These are phyloP conservation scores for Neodiprion fabricii DNA, from an alignment of 1,140 invertebrate species.

Conservation along the genomic window DNA sequence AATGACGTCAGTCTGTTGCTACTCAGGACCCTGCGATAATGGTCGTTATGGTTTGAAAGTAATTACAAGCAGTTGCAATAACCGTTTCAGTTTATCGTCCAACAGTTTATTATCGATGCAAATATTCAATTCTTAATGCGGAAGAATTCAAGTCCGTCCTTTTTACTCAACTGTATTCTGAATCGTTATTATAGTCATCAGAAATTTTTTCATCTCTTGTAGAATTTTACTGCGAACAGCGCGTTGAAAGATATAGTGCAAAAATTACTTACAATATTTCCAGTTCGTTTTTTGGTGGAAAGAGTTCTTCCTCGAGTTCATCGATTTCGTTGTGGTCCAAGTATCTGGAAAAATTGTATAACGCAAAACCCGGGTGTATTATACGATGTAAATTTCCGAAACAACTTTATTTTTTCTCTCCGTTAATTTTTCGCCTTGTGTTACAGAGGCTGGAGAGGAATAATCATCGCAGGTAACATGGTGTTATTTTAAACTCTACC, in stretches of 20 bases:
- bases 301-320: constrained; percentile 45
- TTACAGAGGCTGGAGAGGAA: no score
- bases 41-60: neutral
- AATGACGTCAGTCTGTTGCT: constrained; percentile 45
- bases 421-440: no score
- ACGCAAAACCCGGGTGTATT: constrained; percentile 13
- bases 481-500: no score
- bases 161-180: no score
- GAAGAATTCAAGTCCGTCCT: no score
- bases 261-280: constrained; percentile 49
- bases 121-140: neutral
- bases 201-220: no score
- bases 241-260: constrained; percentile 23
- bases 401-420: no score
- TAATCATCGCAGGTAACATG: no score
- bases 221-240: no score
- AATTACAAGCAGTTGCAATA: constrained; percentile 14
- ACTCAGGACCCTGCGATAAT: constrained; percentile 45
- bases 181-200: no score
- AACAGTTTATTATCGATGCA: neutral
- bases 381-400: neutral
- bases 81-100: no score
- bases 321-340: constrained; percentile 55
- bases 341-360: constrained; percentile 41
- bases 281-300: constrained; percentile 49